phyloP scores from a whole-genome alignment of 2,888 invertebrate species.

The Macroteleia sp. region DNA sequence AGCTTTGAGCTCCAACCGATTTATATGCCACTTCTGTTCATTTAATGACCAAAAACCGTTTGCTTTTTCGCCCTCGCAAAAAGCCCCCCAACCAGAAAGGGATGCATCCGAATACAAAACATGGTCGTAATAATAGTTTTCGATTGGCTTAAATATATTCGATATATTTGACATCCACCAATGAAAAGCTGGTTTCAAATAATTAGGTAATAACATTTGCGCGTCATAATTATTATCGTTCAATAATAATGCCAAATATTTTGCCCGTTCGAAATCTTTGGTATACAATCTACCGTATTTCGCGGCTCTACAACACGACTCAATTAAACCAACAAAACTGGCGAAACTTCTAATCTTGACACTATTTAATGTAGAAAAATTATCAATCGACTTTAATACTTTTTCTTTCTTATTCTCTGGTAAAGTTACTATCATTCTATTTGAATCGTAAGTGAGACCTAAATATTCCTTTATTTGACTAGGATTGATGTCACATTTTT shows the following conservation, averaged over 20 bases:
- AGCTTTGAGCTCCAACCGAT: slow-evolving; percentile 49
- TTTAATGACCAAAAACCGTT: slow-evolving; percentile 31
- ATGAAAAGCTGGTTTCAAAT: background rate
- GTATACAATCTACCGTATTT: slow-evolving; percentile 17
- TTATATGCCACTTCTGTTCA: slow-evolving; percentile 44
- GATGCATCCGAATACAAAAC: slow-evolving; percentile 55
- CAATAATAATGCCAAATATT: slow-evolving; percentile 14
- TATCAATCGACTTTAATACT: background rate
- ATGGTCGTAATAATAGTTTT: slow-evolving; percentile 12
- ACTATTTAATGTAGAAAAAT: slow-evolving; percentile 1
- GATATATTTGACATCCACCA: background rate
- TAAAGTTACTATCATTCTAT: slow-evolving; percentile 8
- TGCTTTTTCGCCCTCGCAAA: background rate
- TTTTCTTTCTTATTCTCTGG: background rate
- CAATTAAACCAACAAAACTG: slow-evolving; percentile 12
- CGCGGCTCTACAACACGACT: slow-evolving; percentile 30
- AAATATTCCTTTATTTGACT: background rate
- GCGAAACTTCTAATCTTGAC: slow-evolving; percentile 19
- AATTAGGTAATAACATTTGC: background rate
- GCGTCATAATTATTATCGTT: slow-evolving; percentile 20
- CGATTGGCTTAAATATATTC: background rate
- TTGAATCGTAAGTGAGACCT: slow-evolving; percentile 19
- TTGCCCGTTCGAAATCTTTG: slow-evolving; percentile 19
- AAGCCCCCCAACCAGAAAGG: slow-evolving; percentile 38
- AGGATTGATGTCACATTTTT: background rate